These are phyloP conservation scores for Fulmarus glacialis DNA, from an alignment of 2,113 vertebrate genomes.

Conservation along the genomic window DNA sequence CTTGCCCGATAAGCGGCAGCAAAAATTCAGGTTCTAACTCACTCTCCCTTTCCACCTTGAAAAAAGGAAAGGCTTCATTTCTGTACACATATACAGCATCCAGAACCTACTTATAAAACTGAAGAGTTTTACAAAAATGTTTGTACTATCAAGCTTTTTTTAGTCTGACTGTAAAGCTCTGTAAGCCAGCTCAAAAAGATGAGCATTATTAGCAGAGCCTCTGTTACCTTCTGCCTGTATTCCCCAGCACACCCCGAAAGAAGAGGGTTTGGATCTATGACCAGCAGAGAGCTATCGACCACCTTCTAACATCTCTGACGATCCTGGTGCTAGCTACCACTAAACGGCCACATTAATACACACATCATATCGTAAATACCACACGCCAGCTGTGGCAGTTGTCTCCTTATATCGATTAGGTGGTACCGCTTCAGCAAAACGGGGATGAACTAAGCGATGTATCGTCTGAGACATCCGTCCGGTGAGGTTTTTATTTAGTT, in stretches of 20 bases:
- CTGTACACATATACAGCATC: not conserved
- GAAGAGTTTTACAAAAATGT: not conserved
- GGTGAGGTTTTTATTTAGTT: not conserved
- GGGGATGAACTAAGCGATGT: too few relatives aligned
- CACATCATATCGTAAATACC: not conserved
- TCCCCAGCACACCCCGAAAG: not conserved
- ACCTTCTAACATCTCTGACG: accelerated
- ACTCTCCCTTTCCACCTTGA: not conserved
- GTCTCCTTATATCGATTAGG: too few relatives aligned
- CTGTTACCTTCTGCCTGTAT: not conserved
- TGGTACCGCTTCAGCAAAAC: not conserved
- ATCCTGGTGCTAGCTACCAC: too few relatives aligned
- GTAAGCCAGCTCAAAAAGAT: too few relatives aligned
- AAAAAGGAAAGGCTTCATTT: not conserved
- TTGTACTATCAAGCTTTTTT: not conserved
- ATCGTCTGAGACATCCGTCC: not conserved
- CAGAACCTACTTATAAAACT: too few relatives aligned
- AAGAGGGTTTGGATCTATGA: accelerated
- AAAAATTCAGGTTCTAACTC: not conserved
- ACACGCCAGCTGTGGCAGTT: accelerated
- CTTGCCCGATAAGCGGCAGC: not conserved
- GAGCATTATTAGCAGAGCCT: not conserved
- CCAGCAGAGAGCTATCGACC: not conserved
- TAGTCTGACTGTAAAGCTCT: not conserved
- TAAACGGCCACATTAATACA: too few relatives aligned